Conservation (phyloP, 2,113 vertebrate species). For the Phylloscopus trochiloides region DNA sequence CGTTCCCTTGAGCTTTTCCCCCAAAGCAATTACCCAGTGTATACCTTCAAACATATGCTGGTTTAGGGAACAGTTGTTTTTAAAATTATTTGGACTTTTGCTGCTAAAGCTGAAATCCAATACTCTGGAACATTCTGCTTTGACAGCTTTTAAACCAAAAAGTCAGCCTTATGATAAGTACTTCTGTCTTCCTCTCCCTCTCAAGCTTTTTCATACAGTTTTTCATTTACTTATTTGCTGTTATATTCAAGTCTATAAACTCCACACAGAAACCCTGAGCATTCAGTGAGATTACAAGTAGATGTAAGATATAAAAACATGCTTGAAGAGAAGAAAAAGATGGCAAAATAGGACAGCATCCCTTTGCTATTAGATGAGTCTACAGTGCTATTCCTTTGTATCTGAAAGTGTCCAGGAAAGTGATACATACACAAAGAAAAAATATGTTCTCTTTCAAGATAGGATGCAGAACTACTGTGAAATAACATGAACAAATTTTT, state of each 20-base stretch:
- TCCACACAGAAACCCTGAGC: background rate
- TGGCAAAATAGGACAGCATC: background rate
- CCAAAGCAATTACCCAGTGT: background rate
- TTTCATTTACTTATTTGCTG: background rate
- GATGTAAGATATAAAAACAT: background rate
- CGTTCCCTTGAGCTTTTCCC: background rate
- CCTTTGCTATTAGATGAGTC: background rate
- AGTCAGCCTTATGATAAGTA: background rate
- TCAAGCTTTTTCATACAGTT: background rate
- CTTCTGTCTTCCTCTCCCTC: background rate
- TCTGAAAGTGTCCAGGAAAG: background rate
- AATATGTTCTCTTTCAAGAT: background rate
- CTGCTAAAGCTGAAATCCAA: background rate
- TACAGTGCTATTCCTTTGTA: background rate
- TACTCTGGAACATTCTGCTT: background rate
- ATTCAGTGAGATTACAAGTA: background rate
- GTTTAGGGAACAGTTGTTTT: background rate
- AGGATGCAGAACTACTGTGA: background rate
- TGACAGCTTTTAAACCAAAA: background rate
- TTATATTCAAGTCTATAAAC: background rate
- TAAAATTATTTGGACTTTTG: background rate
- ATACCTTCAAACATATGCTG: background rate
- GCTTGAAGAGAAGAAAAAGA: background rate
- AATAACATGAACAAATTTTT: background rate
- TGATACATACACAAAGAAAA: background rate